phyloP scores from a whole-genome alignment of 2,113 vertebrate genomes.

The Tragulus kanchil region DNA sequence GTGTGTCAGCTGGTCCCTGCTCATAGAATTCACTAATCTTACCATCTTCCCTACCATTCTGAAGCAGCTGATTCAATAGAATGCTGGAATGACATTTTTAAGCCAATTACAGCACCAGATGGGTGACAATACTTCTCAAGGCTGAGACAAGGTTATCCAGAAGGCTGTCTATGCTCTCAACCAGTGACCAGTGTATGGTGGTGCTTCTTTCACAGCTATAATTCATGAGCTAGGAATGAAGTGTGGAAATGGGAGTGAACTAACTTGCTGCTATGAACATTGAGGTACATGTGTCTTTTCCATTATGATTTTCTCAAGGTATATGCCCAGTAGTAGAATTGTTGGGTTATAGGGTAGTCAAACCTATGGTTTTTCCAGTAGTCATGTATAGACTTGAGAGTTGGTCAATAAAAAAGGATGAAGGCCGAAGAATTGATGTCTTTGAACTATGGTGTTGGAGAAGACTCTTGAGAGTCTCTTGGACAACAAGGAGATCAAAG shows the following conservation, averaged over 20 bases:
- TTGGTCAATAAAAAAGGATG: too few species aligned
- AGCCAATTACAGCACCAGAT: neutral
- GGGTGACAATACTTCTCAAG: neutral
- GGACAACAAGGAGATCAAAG: too few species aligned
- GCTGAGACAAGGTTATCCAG: neutral
- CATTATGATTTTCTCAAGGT: neutral
- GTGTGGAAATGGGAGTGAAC: neutral
- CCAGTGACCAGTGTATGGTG: neutral
- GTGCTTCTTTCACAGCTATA: neutral
- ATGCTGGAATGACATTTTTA: neutral
- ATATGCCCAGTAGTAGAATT: neutral
- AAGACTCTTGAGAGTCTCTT: too few species aligned
- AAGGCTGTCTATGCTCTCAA: neutral
- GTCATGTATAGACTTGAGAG: too few species aligned
- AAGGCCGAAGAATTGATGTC: too few species aligned
- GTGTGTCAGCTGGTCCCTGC: too few species aligned
- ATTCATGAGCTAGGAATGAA: neutral
- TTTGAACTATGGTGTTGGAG: too few species aligned
- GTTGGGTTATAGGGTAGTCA: neutral
- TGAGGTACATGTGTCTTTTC: neutral
- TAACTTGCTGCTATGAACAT: neutral
- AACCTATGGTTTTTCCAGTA: neutral
- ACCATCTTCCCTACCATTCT: neutral
- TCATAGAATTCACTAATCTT: neutral
- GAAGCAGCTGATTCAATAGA: neutral